Base-by-base conservation (phyloP, 1,140 invertebrate genomes). In the Leptinotarsa undecemlineata region DNA sequence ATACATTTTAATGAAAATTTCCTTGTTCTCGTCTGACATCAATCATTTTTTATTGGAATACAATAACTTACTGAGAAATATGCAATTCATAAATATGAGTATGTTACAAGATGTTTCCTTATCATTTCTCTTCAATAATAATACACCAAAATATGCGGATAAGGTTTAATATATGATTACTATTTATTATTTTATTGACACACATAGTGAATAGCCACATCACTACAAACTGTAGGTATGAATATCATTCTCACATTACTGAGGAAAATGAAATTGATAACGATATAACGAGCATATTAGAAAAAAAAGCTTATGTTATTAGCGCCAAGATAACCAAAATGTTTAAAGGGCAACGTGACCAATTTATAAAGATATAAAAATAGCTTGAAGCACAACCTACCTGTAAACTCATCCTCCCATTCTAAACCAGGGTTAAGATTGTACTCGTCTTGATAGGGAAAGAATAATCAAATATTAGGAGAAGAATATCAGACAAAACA, bases 351-450 rank as follows among this genome's bases (percentile, higher is more conserved):
- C n/a, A 15, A 57, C 51, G 17, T 14, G 51, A 57, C 17, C 15
- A 57, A 57, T 57, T 57, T 57, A 19, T 57, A 57, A 57, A 17
- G 51, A 71, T 23, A 71, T 60, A 71, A 71, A 60, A 26, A 71
- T 72, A 61, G 77, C 76, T 79, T 75, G 78, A 81, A 80, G 79
- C 79, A 88, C 88, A 90, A 95, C 95, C 94, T 97, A 97, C 95
- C 95, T 97, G 95, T 95, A 89, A 98, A 98, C 90, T 99, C 96
- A 95, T 98, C 96, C 92, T 99, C 97, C 96, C 97, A 99, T 91
- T 98, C 96, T 96, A 98, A 96, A 94, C 94, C 94, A 90, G 95
- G 95, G 92, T 96, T 96, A 93, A 96, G 94, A 95, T 96, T 96
- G 94, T 96, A 96, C 91, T 96, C 95, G 91, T 96, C 95, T 96